A percentile compares a stretch with the other conserved stretches of the same genome.
Evolutionary conservation across 2,888 invertebrate genomes (phyloP).

Genomic region (Nymphalis polychloros): DNA sequence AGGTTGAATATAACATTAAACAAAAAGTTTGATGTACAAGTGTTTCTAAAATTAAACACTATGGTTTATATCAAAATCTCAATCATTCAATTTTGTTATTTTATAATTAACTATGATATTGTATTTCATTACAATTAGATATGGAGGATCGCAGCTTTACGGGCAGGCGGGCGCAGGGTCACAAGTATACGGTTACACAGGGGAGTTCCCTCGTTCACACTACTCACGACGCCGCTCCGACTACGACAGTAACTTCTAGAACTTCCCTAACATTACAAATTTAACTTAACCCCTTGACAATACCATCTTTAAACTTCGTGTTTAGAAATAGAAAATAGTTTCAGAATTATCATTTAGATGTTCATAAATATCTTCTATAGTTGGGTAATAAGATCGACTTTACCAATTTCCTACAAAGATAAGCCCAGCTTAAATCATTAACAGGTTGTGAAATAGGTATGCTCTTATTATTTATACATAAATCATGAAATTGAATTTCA

Average conservation of each 20-base stretch:
- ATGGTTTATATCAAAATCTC: no score
- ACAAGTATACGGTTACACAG: constrained; percentile 79
- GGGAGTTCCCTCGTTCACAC: constrained; percentile 78
- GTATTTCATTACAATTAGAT: constrained; percentile 46
- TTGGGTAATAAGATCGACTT: constrained; percentile 19
- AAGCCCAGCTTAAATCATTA: constrained; percentile 52
- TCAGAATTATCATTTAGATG: constrained; percentile 29
- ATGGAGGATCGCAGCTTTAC: constrained; percentile 84
- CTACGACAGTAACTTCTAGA: constrained; percentile 90
- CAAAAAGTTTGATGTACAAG: background rate
- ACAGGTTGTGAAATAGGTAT: constrained; percentile 74
- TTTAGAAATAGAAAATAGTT: constrained; percentile 42
- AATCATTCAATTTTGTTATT: no score
- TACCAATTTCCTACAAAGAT: background rate
- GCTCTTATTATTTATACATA: constrained; percentile 46
- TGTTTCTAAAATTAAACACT: no score
- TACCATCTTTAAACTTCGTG: constrained; percentile 70
- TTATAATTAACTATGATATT: background rate
- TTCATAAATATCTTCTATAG: constrained; percentile 21
- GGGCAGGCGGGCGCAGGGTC: constrained; percentile 85
- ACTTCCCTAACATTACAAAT: constrained; percentile 46
- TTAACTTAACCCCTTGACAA: constrained; percentile 63
- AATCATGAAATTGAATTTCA: constrained; percentile 49
- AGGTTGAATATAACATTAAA: background rate
- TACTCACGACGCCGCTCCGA: constrained; percentile 86